A percentile compares a stretch with the other conserved stretches of the same genome.
These are phyloP conservation scores for Steinernema khuongi DNA, from an alignment of 1,140 invertebrate genomes.

Conservation along the genomic window DNA sequence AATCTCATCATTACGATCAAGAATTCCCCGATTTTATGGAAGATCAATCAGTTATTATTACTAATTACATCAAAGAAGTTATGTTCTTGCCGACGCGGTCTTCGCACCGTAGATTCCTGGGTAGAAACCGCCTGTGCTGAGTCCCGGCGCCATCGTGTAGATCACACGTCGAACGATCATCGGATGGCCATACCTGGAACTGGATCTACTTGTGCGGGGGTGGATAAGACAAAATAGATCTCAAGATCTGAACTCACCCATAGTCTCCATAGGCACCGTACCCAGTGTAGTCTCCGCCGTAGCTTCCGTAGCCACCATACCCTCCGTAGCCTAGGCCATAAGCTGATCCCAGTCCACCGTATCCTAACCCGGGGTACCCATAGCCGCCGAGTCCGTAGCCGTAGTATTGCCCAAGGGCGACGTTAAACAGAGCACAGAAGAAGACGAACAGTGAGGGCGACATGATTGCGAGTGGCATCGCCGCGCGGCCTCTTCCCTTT, in stretches of 20 bases:
- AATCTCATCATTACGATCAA: too few species aligned
- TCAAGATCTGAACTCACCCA: not conserved
- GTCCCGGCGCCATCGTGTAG: not conserved
- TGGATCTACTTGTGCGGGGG: too few species aligned
- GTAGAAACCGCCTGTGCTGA: not conserved
- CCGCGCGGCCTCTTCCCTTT: not conserved
- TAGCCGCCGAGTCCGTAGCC: conserved; percentile 3
- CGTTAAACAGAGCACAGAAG: not conserved
- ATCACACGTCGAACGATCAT: not conserved
- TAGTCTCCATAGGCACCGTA: not conserved
- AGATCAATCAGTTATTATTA: not conserved
- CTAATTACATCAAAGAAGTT: not conserved
- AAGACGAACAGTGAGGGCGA: not conserved
- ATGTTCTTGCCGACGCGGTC: not conserved
- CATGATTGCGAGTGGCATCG: not conserved
- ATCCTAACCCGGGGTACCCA: too few species aligned
- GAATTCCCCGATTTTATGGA: too few species aligned
- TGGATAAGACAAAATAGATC: too few species aligned
- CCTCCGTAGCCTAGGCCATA: not conserved
- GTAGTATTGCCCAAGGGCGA: not conserved
- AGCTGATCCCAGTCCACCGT: not conserved
- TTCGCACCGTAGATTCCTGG: not conserved
- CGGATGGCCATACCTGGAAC: not conserved
- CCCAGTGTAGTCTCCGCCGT: not conserved
- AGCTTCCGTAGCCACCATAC: not conserved